Percentiles rank a stretch among this genome's conserved stretches.
phyloP scores from a whole-genome alignment of 1,140 invertebrate species.

The Brachionus asplanchnoidis region DNA sequence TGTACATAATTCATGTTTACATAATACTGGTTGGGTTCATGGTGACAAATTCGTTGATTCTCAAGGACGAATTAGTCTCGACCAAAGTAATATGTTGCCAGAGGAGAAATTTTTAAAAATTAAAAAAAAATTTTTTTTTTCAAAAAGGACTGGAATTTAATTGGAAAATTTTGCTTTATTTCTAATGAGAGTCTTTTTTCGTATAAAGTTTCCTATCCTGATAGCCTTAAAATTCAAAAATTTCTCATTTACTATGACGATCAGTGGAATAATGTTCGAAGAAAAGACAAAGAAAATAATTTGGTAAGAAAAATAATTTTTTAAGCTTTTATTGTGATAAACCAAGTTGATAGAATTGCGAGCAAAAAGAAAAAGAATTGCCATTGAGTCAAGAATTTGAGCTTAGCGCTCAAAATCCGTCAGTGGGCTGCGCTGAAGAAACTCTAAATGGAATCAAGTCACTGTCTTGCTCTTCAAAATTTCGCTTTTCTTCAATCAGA shows the following conservation, averaged over 20 bases:
- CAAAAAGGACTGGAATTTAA: not conserved
- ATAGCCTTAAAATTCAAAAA: not conserved
- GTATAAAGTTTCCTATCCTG: conserved; percentile 7
- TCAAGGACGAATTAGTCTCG: not conserved
- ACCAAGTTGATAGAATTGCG: not conserved
- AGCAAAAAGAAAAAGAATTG: conserved; percentile 18
- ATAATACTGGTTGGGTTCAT: not conserved
- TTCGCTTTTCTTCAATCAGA: not conserved
- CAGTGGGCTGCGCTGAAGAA: not conserved
- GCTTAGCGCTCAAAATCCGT: not conserved
- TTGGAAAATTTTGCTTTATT: conserved; percentile 40
- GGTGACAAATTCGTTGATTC: not conserved
- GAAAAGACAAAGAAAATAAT: not conserved
- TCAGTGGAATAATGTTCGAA: conserved; percentile 25
- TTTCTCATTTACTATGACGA: conserved; percentile 35
- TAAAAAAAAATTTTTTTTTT: not conserved
- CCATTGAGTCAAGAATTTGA: not conserved
- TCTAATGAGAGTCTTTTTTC: not conserved
- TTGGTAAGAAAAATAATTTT: not conserved
- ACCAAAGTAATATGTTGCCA: not conserved
- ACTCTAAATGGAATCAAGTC: not conserved
- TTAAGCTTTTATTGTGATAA: not conserved
- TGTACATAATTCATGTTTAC: not conserved
- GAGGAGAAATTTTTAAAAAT: too few relatives aligned
- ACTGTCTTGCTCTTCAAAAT: not conserved